Evolutionary conservation across 2,113 vertebrate species (phyloP).

Genomic region (Lucifuga dentata): DNA sequence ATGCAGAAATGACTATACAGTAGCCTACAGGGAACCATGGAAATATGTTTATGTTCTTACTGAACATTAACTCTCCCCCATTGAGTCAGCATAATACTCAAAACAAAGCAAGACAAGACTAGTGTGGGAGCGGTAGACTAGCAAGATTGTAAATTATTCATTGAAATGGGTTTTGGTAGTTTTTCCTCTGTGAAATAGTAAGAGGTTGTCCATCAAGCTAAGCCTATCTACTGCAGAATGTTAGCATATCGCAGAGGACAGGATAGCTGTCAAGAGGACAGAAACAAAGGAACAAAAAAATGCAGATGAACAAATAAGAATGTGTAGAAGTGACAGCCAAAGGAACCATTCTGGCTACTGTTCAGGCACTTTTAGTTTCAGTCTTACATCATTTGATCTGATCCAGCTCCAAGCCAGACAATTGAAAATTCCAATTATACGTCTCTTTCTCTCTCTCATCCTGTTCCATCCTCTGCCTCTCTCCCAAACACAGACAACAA

Average conservation of each 20-base stretch:
- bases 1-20: not conserved
- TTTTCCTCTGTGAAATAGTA: slow-evolving; percentile 10
- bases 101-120: slow-evolving; percentile 7
- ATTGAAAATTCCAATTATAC: slow-evolving; percentile 41
- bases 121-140: not conserved
- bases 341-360: slow-evolving; percentile 1
- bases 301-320: not conserved
- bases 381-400: slow-evolving; percentile 17
- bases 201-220: slow-evolving; percentile 16
- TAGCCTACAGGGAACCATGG: not conserved
- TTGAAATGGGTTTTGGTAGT: slow-evolving; percentile 6
- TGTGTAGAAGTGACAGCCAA: slow-evolving; percentile 5
- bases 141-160: slow-evolving; percentile 45
- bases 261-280: not conserved
- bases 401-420: slow-evolving; percentile 37
- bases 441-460: slow-evolving; percentile 41
- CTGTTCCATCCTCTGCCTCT: not conserved
- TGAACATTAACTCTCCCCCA: slow-evolving; percentile 7
- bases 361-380: slow-evolving; percentile 21
- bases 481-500: slow-evolving; percentile 10
- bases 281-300: not conserved
- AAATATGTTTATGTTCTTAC: not conserved
- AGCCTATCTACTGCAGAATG: not conserved
- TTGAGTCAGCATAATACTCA: slow-evolving; percentile 1
- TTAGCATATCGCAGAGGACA: slow-evolving; percentile 26